Conservation (phyloP, 2,797 vertebrate genomes). For the Muscicapa striata region DNA sequence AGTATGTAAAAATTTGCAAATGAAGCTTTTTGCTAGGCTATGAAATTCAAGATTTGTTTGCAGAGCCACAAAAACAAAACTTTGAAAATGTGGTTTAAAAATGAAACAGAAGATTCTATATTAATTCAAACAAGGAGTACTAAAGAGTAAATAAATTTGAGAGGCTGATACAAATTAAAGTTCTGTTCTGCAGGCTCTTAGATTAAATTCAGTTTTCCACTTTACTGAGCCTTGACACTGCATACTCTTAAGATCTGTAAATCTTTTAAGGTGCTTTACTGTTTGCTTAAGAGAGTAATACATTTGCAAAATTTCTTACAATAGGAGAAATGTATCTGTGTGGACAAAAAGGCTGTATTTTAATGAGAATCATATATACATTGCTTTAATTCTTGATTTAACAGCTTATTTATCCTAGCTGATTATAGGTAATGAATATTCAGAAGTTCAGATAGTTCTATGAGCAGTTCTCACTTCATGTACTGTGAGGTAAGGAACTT, state of each 20-base stretch:
- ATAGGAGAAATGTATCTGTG: not conserved
- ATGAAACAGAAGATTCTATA: not conserved
- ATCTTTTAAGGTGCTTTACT: not conserved
- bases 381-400: not conserved
- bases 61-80: not conserved
- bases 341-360: not conserved
- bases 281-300: not conserved
- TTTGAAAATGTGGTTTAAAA: not conserved
- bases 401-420: not conserved
- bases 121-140: not conserved
- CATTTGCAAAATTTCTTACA: not conserved
- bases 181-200: not conserved
- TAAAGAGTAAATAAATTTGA: not conserved
- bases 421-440: conserved; percentile 25
- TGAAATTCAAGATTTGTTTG: not conserved
- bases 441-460: conserved; percentile 20
- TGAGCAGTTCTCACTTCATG: conserved; percentile 44
- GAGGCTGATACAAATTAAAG: not conserved
- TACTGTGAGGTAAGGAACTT: conserved; percentile 35
- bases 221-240: not conserved
- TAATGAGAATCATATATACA: not conserved
- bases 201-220: not conserved
- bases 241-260: not conserved
- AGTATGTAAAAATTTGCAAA: not conserved
- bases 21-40: not conserved